These are phyloP conservation scores for Temnothorax nylanderi DNA, from an alignment of 1,140 invertebrate species.

Conservation along the genomic window DNA sequence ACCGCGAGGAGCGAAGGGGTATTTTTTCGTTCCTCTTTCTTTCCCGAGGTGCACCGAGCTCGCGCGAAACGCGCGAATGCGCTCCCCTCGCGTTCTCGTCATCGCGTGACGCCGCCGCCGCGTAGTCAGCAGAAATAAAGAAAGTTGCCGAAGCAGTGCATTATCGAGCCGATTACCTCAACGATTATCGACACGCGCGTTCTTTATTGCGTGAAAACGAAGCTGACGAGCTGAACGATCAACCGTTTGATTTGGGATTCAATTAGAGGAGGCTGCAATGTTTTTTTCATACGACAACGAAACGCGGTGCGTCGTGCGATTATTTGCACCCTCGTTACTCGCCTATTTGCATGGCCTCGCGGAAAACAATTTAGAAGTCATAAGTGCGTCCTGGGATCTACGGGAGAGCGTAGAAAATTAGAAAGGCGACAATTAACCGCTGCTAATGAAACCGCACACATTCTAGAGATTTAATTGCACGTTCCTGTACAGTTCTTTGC, in stretches of 20 bases:
- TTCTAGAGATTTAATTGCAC: conserved; percentile 7
- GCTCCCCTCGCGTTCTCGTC: neutral
- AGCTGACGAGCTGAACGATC: neutral
- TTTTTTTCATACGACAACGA: neutral
- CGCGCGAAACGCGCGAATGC: conserved; percentile 22
- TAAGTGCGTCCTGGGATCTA: neutral
- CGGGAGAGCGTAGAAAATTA: conserved; percentile 36
- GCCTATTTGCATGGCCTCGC: conserved; percentile 26
- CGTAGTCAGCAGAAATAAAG: conserved; percentile 43
- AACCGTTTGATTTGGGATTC: neutral
- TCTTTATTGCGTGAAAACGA: neutral
- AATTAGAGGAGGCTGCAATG: neutral
- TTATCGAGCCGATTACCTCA: conserved; percentile 23
- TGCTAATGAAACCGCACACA: conserved; percentile 30
- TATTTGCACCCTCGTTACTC: conserved; percentile 9
- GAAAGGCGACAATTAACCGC: conserved; percentile 53
- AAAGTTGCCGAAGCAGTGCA: neutral
- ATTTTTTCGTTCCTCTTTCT: neutral
- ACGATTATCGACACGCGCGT: conserved; percentile 46
- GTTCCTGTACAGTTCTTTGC: neutral
- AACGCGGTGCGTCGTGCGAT: neutral
- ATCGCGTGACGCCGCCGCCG: conserved; percentile 16
- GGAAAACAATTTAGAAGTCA: conserved; percentile 10
- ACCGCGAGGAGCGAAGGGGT: neutral
- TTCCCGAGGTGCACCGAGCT: neutral